Evolutionary conservation across 2,888 invertebrate genomes (phyloP).

Genomic region (Drosophila leonis): DNA sequence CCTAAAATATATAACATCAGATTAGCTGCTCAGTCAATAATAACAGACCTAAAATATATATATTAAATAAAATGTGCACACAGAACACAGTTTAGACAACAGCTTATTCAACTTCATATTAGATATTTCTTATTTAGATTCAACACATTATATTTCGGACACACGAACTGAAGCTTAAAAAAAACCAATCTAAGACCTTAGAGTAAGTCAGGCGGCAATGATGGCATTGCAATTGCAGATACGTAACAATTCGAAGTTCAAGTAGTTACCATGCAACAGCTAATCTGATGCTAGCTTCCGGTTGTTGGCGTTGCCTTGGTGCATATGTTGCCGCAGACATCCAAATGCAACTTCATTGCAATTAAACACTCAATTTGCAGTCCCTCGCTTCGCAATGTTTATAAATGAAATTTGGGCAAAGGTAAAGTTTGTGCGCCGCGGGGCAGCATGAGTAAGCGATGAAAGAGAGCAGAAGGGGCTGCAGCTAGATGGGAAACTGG

Average conservation of each 20-base stretch:
- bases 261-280: constrained; percentile 25
- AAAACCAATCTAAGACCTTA: neutral
- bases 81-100: too few species aligned
- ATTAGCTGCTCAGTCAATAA: too few species aligned
- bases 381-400: constrained; percentile 60
- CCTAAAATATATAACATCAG: too few species aligned
- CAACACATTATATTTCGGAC: too few species aligned
- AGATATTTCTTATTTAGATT: too few species aligned
- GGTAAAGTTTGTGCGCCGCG: constrained; percentile 71
- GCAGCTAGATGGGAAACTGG: neutral
- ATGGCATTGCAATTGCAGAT: neutral
- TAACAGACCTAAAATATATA: too few species aligned
- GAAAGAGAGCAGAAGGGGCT: constrained; percentile 2
- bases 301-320: constrained; percentile 9
- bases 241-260: constrained; percentile 31
- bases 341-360: constrained; percentile 68
- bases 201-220: neutral
- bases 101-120: too few species aligned
- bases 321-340: constrained; percentile 64
- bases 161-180: neutral
- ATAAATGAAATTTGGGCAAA: constrained; percentile 77
- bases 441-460: constrained; percentile 35
- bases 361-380: constrained; percentile 78
- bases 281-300: constrained; percentile 5
- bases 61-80: too few species aligned